These are phyloP conservation scores for Hirundichthys speculiger DNA, from an alignment of 2,113 vertebrate genomes.

Conservation along the genomic window DNA sequence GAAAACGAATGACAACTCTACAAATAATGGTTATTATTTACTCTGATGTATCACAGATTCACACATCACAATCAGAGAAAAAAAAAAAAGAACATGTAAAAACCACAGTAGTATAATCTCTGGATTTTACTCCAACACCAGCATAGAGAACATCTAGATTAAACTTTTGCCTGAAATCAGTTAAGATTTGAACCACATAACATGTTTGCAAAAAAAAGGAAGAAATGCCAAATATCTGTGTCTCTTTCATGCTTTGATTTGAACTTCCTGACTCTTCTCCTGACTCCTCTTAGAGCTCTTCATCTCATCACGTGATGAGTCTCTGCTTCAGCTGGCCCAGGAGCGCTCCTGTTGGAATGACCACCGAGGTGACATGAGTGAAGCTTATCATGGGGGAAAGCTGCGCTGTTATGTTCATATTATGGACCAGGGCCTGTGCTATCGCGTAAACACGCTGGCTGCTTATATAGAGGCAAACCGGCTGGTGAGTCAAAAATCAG, in stretches of 20 bases:
- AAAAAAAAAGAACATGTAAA: background rate
- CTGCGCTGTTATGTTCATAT: conserved; percentile 96
- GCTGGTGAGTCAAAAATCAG: conserved; percentile 81
- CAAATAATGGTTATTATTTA: conserved; percentile 53
- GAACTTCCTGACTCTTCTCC: background rate
- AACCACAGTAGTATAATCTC: too few species aligned
- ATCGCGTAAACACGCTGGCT: conserved; percentile 91
- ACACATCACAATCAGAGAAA: background rate
- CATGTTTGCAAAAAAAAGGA: background rate
- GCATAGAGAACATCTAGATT: too few species aligned
- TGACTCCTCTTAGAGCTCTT: conserved; percentile 82
- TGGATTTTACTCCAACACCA: too few species aligned
- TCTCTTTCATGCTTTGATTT: background rate
- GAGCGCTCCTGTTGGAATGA: conserved; percentile 94
- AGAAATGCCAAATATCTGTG: background rate
- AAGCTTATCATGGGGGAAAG: conserved; percentile 87
- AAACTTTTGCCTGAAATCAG: too few species aligned
- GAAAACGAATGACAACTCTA: conserved; percentile 82
- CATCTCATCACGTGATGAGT: conserved; percentile 85
- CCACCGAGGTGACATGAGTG: conserved; percentile 88
- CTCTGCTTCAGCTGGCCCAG: conserved; percentile 84
- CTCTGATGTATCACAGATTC: background rate
- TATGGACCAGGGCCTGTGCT: conserved; percentile 92
- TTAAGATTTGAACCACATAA: background rate
- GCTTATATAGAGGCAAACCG: conserved; percentile 96